A percentile compares a stretch with the other conserved stretches of the same genome.
phyloP scores from a whole-genome alignment of 92 coral and sea anemone genomes.

The Epizoanthus scotinus region DNA sequence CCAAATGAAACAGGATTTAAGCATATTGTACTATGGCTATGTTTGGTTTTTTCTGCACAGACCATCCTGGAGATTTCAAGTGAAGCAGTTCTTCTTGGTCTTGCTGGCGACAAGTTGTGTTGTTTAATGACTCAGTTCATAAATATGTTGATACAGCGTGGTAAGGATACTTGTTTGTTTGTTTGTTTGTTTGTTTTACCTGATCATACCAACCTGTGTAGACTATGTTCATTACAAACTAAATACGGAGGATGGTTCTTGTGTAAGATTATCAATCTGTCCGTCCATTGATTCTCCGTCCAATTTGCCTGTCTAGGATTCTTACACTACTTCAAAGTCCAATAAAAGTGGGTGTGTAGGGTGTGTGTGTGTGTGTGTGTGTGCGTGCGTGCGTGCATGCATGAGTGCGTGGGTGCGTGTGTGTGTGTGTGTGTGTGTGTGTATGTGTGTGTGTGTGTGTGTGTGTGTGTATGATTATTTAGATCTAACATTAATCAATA shows the following conservation, averaged over 20 bases:
- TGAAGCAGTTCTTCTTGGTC: constrained; percentile 72
- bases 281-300: background rate
- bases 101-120: constrained; percentile 69
- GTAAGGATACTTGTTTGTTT: constrained; percentile 34
- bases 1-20: no score
- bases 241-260: no score
- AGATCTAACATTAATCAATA: no score
- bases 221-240: no score
- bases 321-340: no score
- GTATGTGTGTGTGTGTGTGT: background rate
- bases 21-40: background rate
- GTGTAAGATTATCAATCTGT: background rate
- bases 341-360: no score
- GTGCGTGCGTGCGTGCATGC: background rate
- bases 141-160: constrained; percentile 56
- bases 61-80: constrained; percentile 60
- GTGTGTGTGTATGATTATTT: background rate
- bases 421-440: background rate
- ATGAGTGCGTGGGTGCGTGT: background rate
- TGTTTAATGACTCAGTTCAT: constrained; percentile 56
- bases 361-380: no score
- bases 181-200: no score
- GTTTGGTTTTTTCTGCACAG: constrained; percentile 17
- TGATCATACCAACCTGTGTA: no score
- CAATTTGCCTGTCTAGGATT: no score